Percentiles rank a stretch among this genome's conserved stretches.
phyloP scores from a whole-genome alignment of 2,113 vertebrate species.

The Salvelinus sp. region DNA sequence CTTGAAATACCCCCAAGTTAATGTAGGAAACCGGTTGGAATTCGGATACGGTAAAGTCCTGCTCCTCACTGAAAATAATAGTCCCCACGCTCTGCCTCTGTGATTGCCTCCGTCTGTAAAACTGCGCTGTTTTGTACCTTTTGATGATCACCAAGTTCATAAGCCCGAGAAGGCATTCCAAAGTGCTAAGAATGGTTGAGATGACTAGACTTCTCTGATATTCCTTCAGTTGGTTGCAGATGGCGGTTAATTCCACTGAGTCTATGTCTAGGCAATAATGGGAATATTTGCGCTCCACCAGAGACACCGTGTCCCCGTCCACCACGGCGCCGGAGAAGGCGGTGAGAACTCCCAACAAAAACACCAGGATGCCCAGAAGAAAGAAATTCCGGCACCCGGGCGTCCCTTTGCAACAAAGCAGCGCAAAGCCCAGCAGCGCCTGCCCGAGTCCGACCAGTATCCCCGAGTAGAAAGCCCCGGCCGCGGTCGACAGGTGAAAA shows the following conservation, averaged over 20 bases:
- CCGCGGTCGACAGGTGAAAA: slow-evolving; percentile 85
- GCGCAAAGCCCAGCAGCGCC: slow-evolving; percentile 82
- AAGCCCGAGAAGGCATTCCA: slow-evolving; percentile 89
- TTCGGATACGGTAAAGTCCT: slow-evolving; percentile 78
- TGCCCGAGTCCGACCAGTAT: slow-evolving; percentile 85
- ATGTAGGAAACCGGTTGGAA: slow-evolving; percentile 92
- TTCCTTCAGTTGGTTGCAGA: slow-evolving; percentile 86
- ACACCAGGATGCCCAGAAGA: slow-evolving; percentile 87
- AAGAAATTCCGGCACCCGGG: slow-evolving; percentile 87
- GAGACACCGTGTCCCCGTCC: slow-evolving; percentile 91
- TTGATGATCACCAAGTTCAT: slow-evolving; percentile 86
- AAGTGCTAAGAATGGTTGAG: slow-evolving; percentile 89
- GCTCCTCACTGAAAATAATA: slow-evolving; percentile 83
- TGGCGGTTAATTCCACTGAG: slow-evolving; percentile 60
- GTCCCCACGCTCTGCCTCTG: slow-evolving; percentile 77
- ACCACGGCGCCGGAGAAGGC: slow-evolving; percentile 95
- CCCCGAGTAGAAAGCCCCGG: slow-evolving; percentile 93
- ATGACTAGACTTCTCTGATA: slow-evolving; percentile 88
- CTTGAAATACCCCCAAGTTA: slow-evolving; percentile 83
- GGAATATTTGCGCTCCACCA: slow-evolving; percentile 90
- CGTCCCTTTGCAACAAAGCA: slow-evolving; percentile 83
- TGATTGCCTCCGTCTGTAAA: slow-evolving; percentile 72
- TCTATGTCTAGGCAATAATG: slow-evolving; percentile 81
- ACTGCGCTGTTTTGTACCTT: slow-evolving; percentile 84
- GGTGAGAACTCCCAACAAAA: slow-evolving; percentile 89